A percentile compares a stretch with the other conserved stretches of the same genome.
These are phyloP conservation scores for Apodemus sylvaticus DNA, from an alignment of 2,113 vertebrate genomes.

Conservation along the genomic window DNA sequence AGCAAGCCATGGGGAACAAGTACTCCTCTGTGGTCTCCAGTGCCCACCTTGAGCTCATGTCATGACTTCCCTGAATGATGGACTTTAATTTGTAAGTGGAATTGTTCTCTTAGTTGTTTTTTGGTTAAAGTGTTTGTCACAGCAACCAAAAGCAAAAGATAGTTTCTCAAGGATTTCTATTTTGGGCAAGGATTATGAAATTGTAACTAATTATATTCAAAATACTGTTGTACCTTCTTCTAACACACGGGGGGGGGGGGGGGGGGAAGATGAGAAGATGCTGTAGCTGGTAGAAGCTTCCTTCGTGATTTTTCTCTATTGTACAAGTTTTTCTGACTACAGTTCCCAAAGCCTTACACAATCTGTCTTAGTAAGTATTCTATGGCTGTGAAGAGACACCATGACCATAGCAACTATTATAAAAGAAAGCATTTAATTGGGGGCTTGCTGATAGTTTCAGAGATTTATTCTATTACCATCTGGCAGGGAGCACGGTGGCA, in stretches of 20 bases:
- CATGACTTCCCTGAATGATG: not conserved
- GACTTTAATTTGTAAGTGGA: not conserved
- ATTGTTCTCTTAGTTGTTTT: not conserved
- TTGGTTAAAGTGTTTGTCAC: not conserved
- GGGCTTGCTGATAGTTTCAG: not conserved
- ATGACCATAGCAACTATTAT: not conserved
- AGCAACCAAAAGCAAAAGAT: not conserved
- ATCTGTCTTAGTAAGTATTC: not conserved
- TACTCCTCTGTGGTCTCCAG: not conserved
- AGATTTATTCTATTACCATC: not conserved
- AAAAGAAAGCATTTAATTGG: not conserved
- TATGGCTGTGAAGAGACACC: not conserved
- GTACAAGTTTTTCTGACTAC: conserved; percentile 38
- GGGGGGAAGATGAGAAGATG: not conserved
- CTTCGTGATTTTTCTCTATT: conserved; percentile 16
- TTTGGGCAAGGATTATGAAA: conserved; percentile 26
- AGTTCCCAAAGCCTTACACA: not conserved
- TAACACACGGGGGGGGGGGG: not conserved
- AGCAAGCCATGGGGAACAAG: not conserved
- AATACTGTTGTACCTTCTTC: conserved; percentile 4
- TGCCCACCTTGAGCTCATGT: not conserved
- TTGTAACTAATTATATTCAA: conserved; percentile 15
- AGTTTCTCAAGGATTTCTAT: not conserved
- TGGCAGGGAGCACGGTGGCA: not conserved
- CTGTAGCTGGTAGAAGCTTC: not conserved